Base-by-base conservation (phyloP, 2,797 vertebrate species). In the Cichlasoma orientale region DNA sequence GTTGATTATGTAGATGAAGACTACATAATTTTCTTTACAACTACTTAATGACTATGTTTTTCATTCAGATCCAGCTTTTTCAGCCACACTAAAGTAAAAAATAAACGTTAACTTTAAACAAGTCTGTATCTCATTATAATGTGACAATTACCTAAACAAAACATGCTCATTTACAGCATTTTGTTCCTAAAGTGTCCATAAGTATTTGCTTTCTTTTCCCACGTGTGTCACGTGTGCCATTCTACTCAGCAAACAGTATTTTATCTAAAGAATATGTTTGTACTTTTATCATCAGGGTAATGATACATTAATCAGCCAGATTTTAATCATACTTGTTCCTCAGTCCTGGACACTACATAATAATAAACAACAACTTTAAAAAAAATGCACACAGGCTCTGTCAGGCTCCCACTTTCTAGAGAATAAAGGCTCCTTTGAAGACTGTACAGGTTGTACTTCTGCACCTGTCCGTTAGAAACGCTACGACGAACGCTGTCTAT, bases 401-500 rank as follows among this genome's bases (percentile, higher is more conserved):
- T 72, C 66, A 77, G 47, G 44, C 36, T 63, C 68, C 55, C 0
- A 5, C 33, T 83, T 59, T 82, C 19, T 18, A 29, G 59, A 85
- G 77, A 87, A 89, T 44, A 88, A 91, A 84, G 73, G 50, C 25
- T 69, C 33, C 70, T 90, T 84, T 88, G 81, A 90, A 83, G 74
- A 50, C 5, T 19, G 13, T 36, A 56, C 74, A 82, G 63, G 72
- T 81, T 72, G 33, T 23, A 50, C 63, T 61, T 73, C 74, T 68
- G 47, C 38, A 54, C 27, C 75, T 58, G 78, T 56, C 58, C 79
- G 82, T 77, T 33, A 82, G 76, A 54, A 50, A 19, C 4, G 71
- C 72, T 85, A 79, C 81, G 74, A 69, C 3, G 1, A 75, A 74
- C 56, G 21, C 25, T 7, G 73, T 78, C 80, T 31, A 3, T 82